Conservation (phyloP, 2,797 vertebrate species). For the Enteromius afrohamiltoni region DNA sequence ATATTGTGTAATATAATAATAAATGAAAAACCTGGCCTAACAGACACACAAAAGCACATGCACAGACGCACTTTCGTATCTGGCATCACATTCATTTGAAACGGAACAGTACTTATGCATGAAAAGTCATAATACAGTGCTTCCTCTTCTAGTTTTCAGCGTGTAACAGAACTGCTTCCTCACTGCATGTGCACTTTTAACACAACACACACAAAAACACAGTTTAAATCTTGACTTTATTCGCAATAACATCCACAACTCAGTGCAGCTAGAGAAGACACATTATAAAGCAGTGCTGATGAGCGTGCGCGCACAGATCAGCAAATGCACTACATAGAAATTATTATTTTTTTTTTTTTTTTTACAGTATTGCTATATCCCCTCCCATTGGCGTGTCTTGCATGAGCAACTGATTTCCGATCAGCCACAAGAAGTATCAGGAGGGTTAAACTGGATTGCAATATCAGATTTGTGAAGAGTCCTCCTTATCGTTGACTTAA, state of each 20-base stretch:
- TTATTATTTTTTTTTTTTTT: slow-evolving; percentile 39
- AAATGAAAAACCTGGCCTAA: not conserved
- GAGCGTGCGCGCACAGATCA: slow-evolving; percentile 62
- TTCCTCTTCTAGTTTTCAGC: slow-evolving; percentile 12
- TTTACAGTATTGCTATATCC: slow-evolving; percentile 80
- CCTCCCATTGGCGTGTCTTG: slow-evolving; percentile 57
- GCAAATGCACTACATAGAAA: slow-evolving; percentile 68
- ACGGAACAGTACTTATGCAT: not conserved
- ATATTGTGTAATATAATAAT: not conserved
- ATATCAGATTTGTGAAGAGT: slow-evolving; percentile 37
- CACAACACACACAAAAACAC: slow-evolving; percentile 5
- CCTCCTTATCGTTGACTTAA: slow-evolving; percentile 44
- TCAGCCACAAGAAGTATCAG: slow-evolving; percentile 45
- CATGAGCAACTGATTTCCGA: slow-evolving; percentile 55
- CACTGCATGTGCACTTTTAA: not conserved
- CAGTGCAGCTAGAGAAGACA: slow-evolving; percentile 76
- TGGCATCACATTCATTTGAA: not conserved
- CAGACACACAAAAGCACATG: not conserved
- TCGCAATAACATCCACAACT: slow-evolving; percentile 66
- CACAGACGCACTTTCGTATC: not conserved
- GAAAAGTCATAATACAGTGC: not conserved
- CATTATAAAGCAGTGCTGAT: slow-evolving; percentile 64
- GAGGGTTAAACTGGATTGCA: slow-evolving; percentile 54
- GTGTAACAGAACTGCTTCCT: not conserved
- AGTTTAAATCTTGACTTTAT: slow-evolving; percentile 66